phyloP scores from a whole-genome alignment of 2,888 invertebrate genomes.

The Scaptomyza flava region DNA sequence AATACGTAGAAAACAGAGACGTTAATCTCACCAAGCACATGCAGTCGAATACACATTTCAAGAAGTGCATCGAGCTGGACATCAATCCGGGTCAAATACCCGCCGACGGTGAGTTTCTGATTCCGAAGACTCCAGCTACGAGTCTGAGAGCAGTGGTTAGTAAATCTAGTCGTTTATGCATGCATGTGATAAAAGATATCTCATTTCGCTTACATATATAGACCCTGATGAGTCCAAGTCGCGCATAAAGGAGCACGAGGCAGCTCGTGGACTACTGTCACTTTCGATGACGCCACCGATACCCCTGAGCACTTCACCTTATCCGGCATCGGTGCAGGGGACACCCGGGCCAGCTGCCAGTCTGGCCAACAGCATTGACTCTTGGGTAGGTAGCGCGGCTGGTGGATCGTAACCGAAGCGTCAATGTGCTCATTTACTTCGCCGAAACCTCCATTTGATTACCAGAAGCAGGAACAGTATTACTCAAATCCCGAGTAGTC shows the following conservation, averaged over 20 bases:
- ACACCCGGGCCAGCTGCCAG: constrained; percentile 52
- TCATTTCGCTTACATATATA: constrained; percentile 71
- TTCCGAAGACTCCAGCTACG: constrained; percentile 88
- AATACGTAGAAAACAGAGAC: constrained; percentile 89
- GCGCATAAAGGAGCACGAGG: constrained; percentile 92
- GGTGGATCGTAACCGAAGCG: constrained; percentile 67
- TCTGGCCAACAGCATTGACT: constrained; percentile 63
- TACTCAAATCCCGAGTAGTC: constrained; percentile 84
- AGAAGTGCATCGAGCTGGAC: constrained; percentile 94
- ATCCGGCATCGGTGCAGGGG: constrained; percentile 60
- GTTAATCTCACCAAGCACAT: constrained; percentile 99
- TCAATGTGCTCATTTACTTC: constrained; percentile 82
- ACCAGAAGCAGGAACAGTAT: constrained; percentile 84
- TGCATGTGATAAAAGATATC: no score
- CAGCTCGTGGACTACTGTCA: constrained; percentile 92
- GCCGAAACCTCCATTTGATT: constrained; percentile 84
- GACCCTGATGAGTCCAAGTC: constrained; percentile 89
- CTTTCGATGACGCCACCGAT: constrained; percentile 87
- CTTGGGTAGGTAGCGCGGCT: constrained; percentile 43
- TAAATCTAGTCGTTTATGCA: constrained; percentile 7
- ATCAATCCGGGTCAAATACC: constrained; percentile 90
- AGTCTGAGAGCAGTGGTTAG: constrained; percentile 89
- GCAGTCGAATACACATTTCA: constrained; percentile 98
- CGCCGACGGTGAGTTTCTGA: constrained; percentile 88
- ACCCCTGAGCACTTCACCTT: constrained; percentile 82